These are phyloP conservation scores for Ceratosolen fusciceps DNA, from an alignment of 1,140 invertebrate genomes.

Conservation along the genomic window DNA sequence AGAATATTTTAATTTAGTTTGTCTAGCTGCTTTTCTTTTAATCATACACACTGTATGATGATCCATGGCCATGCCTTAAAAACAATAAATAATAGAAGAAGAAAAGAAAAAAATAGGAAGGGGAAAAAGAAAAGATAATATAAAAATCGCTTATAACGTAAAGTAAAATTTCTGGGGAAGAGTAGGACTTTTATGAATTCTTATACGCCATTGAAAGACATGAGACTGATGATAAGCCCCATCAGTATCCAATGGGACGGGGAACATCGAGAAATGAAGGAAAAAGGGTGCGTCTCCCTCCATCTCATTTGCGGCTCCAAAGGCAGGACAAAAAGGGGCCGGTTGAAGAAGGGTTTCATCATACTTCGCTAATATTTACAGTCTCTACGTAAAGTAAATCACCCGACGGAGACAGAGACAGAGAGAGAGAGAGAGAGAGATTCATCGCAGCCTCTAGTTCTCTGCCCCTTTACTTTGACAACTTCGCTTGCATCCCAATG, in stretches of 20 bases:
- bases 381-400: conserved; percentile 26
- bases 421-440: no score
- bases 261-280: neutral
- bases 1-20: no score
- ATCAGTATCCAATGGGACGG: neutral
- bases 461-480: neutral
- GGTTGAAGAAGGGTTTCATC: conserved; percentile 42
- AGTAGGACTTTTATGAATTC: conserved; percentile 35
- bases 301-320: neutral
- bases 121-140: no score
- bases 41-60: no score
- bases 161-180: no score
- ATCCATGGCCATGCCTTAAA: no score
- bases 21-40: no score
- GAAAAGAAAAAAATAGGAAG: no score
- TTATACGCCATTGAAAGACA: neutral
- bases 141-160: no score
- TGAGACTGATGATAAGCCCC: neutral
- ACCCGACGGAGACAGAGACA: no score
- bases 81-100: no score
- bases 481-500: neutral
- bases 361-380: conserved; percentile 49
- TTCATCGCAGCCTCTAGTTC: neutral
- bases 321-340: conserved; percentile 24
- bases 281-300: neutral